Conservation (phyloP, 2,888 invertebrate species). For the Camptogramma bilineatum region DNA sequence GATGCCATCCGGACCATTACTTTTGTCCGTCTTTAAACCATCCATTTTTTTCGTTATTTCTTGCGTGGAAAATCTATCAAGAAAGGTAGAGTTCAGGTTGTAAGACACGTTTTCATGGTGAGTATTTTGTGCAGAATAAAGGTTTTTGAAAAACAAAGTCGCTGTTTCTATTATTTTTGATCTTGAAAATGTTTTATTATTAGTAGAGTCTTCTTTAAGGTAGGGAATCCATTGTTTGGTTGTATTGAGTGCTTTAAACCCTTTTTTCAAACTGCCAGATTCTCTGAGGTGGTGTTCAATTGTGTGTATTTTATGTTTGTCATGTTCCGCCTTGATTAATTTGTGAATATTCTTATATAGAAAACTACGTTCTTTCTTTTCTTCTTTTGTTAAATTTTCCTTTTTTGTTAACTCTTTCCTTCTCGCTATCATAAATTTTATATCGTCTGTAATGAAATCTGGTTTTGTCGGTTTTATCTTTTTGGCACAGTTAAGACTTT, state of each 20-base stretch:
- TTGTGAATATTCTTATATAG: constrained; percentile 33
- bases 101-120: constrained; percentile 17
- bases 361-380: background rate
- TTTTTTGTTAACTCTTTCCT: no score
- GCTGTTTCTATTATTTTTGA: constrained; percentile 37
- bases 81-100: constrained; percentile 25
- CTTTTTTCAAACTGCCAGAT: constrained; percentile 25
- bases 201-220: constrained; percentile 15
- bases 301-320: constrained; percentile 15
- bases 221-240: constrained; percentile 35
- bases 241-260: constrained; percentile 32
- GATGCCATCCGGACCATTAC: constrained; percentile 24
- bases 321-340: constrained; percentile 24
- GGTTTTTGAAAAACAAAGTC: constrained; percentile 28
- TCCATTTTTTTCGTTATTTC: constrained; percentile 35
- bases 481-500: background rate
- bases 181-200: no score
- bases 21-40: constrained; percentile 25
- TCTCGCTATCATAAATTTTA: background rate
- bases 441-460: background rate
- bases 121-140: background rate
- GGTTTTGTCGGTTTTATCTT: background rate
- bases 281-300: constrained; percentile 27
- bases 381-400: constrained; percentile 1
- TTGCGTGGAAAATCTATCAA: constrained; percentile 12